These are phyloP conservation scores for Gopherus flavomarginatus DNA, from an alignment of 2,113 vertebrate species.

Conservation along the genomic window DNA sequence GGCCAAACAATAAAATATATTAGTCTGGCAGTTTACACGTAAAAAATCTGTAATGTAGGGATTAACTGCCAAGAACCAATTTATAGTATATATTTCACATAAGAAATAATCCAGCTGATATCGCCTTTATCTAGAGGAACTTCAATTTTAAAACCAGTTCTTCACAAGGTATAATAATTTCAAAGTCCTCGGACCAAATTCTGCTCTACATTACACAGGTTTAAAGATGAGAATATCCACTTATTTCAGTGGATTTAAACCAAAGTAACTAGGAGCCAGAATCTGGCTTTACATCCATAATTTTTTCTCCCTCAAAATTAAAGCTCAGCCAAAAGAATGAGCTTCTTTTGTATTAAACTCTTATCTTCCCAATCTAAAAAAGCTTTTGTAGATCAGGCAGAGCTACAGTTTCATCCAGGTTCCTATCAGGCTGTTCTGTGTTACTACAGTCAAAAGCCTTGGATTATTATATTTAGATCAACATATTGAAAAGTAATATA, in stretches of 20 bases:
- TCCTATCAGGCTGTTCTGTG: background rate
- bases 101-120: background rate
- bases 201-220: accelerated
- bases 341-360: background rate
- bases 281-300: background rate
- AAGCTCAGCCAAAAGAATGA: background rate
- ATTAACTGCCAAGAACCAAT: accelerated
- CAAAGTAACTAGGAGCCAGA: background rate
- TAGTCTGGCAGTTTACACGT: background rate
- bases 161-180: background rate
- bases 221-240: background rate
- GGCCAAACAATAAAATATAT: accelerated
- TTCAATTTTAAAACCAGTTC: background rate
- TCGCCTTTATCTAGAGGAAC: background rate
- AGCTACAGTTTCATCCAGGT: background rate
- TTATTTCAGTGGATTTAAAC: conserved; percentile 11
- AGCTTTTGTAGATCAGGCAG: background rate
- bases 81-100: accelerated
- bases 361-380: background rate
- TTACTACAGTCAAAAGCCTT: background rate
- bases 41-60: accelerated
- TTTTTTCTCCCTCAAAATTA: conserved; percentile 29
- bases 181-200: background rate
- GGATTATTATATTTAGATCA: conserved; percentile 5
- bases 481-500: background rate